Percentiles rank a stretch among this genome's conserved stretches.
Evolutionary conservation across 2,113 vertebrate species (phyloP).

Genomic region (Apodemus speciosus): DNA sequence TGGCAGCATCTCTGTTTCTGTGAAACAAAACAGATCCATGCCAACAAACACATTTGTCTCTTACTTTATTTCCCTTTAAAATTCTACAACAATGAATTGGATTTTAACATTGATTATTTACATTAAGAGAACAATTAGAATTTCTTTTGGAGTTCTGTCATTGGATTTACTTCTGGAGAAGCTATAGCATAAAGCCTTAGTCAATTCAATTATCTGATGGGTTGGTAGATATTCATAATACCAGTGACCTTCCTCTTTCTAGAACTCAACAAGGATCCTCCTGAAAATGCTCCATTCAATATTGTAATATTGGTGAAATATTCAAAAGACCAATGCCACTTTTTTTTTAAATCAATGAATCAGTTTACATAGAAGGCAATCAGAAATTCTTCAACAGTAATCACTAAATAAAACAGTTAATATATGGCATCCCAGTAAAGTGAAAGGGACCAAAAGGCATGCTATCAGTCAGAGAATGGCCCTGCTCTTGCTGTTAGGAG

Average conservation of each 20-base stretch:
- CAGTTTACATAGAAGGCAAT: constrained; percentile 69
- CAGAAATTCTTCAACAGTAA: neutral
- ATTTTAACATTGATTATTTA: neutral
- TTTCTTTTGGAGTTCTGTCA: neutral
- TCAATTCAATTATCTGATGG: neutral
- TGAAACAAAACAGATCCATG: neutral
- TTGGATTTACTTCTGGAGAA: neutral
- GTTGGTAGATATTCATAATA: no score
- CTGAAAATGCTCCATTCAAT: neutral
- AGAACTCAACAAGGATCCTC: neutral
- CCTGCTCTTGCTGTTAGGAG: no score
- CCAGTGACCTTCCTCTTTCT: neutral
- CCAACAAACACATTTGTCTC: constrained; percentile 1
- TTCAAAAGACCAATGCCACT: neutral
- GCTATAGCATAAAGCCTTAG: neutral
- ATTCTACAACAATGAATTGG: neutral
- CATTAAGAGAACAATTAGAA: neutral
- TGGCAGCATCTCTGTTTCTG: neutral
- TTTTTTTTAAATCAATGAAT: constrained; percentile 44
- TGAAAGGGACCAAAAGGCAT: no score
- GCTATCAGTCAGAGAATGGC: no score
- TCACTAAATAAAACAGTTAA: constrained; percentile 80
- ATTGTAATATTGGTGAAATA: neutral
- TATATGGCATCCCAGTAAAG: constrained; percentile 39
- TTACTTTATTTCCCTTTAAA: neutral